These are phyloP conservation scores for Drosophila neotestacea DNA, from an alignment of 2,888 invertebrate genomes.

Conservation along the genomic window DNA sequence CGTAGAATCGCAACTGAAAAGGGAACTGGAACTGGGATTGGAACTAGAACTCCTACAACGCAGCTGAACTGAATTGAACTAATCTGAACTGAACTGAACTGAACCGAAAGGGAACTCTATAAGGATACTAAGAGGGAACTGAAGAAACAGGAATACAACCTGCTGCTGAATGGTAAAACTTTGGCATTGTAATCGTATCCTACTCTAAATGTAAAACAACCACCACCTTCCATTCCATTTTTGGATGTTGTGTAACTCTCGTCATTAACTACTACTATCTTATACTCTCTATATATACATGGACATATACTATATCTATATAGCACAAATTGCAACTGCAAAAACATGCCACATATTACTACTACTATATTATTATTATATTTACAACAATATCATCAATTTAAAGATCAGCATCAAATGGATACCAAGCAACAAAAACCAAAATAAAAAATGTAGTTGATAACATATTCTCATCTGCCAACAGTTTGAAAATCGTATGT, in stretches of 20 bases:
- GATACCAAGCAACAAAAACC: conserved; percentile 18
- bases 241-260: conserved; percentile 79
- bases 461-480: conserved; percentile 45
- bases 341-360: conserved; percentile 44
- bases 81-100: conserved; percentile 24
- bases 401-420: conserved; percentile 10
- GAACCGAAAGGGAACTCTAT: background rate
- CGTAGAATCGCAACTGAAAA: conserved; percentile 12
- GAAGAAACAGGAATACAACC: conserved; percentile 20
- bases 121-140: conserved; percentile 1
- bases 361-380: conserved; percentile 30
- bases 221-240: conserved; percentile 53
- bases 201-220: conserved; percentile 33
- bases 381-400: conserved; percentile 34
- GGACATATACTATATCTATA: conserved; percentile 54
- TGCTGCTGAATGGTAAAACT: conserved; percentile 70
- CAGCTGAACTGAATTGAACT: conserved; percentile 35
- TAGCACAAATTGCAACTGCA: conserved; percentile 53
- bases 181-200: conserved; percentile 64
- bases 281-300: conserved; percentile 44
- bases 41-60: background rate
- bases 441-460: conserved; percentile 32
- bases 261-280: conserved; percentile 67
- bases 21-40: background rate
- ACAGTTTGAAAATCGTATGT: conserved; percentile 28